Evolutionary conservation across 2,113 vertebrate species (phyloP), one percentile per base, ranked within the genome.

Genomic region (Boulengeromyrus knoepffleri): DNA sequence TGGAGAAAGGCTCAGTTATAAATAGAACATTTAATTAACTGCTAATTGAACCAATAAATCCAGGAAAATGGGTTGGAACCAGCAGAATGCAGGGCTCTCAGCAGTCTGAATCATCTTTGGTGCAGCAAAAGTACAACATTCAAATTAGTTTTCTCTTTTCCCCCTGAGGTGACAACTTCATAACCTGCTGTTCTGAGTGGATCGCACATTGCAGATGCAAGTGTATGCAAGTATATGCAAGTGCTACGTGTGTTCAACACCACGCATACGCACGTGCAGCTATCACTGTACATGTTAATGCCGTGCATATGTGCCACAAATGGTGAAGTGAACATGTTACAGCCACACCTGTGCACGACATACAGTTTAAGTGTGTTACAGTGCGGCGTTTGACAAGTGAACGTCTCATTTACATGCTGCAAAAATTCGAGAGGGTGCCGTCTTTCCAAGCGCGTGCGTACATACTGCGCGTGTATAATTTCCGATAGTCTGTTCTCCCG

Each of bases 381-480:
- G 39, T 66, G 15, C 12, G 10, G n/a, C 42, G 50, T 53, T 50
- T 53, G 27, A 2, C 3, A 8, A 42, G 50, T 53, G 5, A 89
- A 24, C 39, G 27, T 77, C 15, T 15, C 17, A 42, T 24, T 53
- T 7, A 53, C 47, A 89, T 83, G 49, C 88, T 5, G 70, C 19
- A 47, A 12, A 39, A 17, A 50, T n/a, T 39, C 15, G 27, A 5
- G n/a, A 19, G n/a, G 49, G 10, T 84, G 36, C 24, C 24, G 7
- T 83, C 39, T 80, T 80, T 42, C 46, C 77, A 92, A 85, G 91
- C 85, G 12, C 31, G 6, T n/a, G 27, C 87, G 96, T 97, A 98
- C 98, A 95, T 98, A 99, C 97, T 95, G 96, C 96, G 96, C 92
- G 96, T 96, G 96, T 98, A 98, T 92, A 99, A 96, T 92, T 97